Conservation (phyloP, 1,140 invertebrate genomes). For the Pseudomyrmex concolor region DNA sequence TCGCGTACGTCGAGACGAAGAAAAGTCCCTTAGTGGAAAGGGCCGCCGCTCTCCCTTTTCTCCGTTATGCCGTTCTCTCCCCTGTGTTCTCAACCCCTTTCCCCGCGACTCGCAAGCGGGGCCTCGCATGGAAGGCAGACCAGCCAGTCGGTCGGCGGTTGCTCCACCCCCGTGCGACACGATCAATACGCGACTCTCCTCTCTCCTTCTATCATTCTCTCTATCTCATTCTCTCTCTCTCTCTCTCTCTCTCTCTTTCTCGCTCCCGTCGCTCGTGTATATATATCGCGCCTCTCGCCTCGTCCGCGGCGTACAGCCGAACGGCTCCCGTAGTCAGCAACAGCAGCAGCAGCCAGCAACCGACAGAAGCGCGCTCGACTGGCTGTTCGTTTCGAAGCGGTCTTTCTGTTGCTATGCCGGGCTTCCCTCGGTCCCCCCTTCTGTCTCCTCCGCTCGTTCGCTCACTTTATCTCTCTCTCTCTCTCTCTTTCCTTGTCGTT, state of each 20-base stretch:
- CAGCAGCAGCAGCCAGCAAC: constrained; percentile 68
- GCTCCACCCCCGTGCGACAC: constrained; percentile 83
- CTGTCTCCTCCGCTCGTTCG: constrained; percentile 59
- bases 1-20: constrained; percentile 13
- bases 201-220: constrained; percentile 63
- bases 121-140: constrained; percentile 77
- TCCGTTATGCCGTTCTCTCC: constrained; percentile 53
- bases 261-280: constrained; percentile 41
- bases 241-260: constrained; percentile 57
- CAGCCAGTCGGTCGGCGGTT: constrained; percentile 81
- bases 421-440: constrained; percentile 61
- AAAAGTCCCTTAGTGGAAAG: constrained; percentile 37
- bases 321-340: constrained; percentile 72
- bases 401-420: constrained; percentile 85
- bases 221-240: constrained; percentile 55
- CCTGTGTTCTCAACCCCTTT: constrained; percentile 43
- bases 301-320: constrained; percentile 58
- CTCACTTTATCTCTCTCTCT: constrained; percentile 55
- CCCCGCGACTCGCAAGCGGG: constrained; percentile 55
- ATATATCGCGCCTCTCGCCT: constrained; percentile 48
- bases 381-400: constrained; percentile 81
- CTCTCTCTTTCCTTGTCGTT: constrained; percentile 47
- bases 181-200: constrained; percentile 82
- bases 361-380: constrained; percentile 68
- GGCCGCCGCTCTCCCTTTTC: constrained; percentile 46